Percentiles rank a stretch among this genome's conserved stretches.
These are phyloP conservation scores for Ephestia elutella DNA, from an alignment of 1,140 invertebrate genomes.

Conservation along the genomic window DNA sequence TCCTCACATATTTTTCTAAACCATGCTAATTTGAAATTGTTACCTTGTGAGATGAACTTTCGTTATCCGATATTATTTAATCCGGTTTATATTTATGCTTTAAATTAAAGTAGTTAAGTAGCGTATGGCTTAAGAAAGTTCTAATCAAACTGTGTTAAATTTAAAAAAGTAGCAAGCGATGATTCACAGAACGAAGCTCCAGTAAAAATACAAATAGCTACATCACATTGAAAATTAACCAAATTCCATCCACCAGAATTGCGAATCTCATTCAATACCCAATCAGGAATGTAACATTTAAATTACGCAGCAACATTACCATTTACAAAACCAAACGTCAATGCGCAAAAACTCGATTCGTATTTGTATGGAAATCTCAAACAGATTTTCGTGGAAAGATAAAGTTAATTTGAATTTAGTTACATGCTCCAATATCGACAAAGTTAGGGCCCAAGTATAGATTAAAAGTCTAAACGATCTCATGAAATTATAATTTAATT, in stretches of 20 bases:
- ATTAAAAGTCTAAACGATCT: constrained; percentile 46
- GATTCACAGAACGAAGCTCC: no score
- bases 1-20: no score
- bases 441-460: constrained; percentile 30
- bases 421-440: constrained; percentile 25
- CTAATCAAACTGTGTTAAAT: no score
- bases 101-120: no score
- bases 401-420: constrained; percentile 27
- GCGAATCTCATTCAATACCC: background rate
- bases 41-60: no score
- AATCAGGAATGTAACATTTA: constrained; percentile 6
- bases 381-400: background rate
- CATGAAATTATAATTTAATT: constrained; percentile 66
- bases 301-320: constrained; percentile 5
- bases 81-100: no score
- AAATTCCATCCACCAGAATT: background rate
- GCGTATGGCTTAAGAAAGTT: no score
- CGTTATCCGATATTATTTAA: no score
- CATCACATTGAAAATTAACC: background rate
- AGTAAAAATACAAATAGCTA: background rate
- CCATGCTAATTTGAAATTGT: no score
- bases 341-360: constrained; percentile 3
- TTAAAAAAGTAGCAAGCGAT: no score
- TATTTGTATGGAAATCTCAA: constrained; percentile 9
- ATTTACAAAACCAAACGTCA: background rate